These are phyloP conservation scores for Exocentrus adspersus DNA, from an alignment of 2,888 invertebrate species.

Conservation along the genomic window DNA sequence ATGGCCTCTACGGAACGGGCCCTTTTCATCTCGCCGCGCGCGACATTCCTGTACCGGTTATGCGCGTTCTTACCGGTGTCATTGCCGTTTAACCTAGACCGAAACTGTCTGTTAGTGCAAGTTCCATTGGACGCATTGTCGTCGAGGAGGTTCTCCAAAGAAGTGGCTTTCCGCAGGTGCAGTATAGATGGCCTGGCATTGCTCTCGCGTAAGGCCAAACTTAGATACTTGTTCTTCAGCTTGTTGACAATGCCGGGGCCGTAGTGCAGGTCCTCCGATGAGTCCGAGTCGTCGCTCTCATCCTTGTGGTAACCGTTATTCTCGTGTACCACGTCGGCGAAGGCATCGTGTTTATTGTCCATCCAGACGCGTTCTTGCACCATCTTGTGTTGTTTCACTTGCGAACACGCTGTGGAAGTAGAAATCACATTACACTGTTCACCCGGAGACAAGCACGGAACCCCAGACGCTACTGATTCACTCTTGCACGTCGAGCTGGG, in stretches of 20 bases:
- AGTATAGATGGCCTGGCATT: slow-evolving; percentile 73
- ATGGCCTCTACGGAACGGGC: slow-evolving; percentile 89
- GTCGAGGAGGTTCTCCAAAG: slow-evolving; percentile 86
- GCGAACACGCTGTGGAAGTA: slow-evolving; percentile 24
- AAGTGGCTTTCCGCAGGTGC: slow-evolving; percentile 80
- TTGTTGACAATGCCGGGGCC: slow-evolving; percentile 93
- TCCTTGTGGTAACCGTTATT: slow-evolving; percentile 56
- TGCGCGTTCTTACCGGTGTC: slow-evolving; percentile 50
- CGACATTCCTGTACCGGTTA: slow-evolving; percentile 65
- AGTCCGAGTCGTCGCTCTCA: slow-evolving; percentile 69
- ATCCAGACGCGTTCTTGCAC: slow-evolving; percentile 64
- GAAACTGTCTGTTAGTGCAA: slow-evolving; percentile 41
- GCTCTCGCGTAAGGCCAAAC: slow-evolving; percentile 80
- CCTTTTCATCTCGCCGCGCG: slow-evolving; percentile 74
- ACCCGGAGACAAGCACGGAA: slow-evolving; percentile 26
- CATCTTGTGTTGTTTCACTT: slow-evolving; percentile 60
- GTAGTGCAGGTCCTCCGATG: slow-evolving; percentile 84
- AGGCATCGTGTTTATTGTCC: slow-evolving; percentile 42
- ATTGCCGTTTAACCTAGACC: slow-evolving; percentile 51
- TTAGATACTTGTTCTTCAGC: slow-evolving; percentile 86
- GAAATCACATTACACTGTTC: slow-evolving; percentile 42
- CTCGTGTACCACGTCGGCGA: slow-evolving; percentile 43
- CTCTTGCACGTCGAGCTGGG: slow-evolving; percentile 49
- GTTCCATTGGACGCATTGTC: slow-evolving; percentile 64
- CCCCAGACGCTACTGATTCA: slow-evolving; percentile 46